Evolutionary conservation across 1,140 invertebrate species (phyloP).

Genomic region (Eumeta japonica): DNA sequence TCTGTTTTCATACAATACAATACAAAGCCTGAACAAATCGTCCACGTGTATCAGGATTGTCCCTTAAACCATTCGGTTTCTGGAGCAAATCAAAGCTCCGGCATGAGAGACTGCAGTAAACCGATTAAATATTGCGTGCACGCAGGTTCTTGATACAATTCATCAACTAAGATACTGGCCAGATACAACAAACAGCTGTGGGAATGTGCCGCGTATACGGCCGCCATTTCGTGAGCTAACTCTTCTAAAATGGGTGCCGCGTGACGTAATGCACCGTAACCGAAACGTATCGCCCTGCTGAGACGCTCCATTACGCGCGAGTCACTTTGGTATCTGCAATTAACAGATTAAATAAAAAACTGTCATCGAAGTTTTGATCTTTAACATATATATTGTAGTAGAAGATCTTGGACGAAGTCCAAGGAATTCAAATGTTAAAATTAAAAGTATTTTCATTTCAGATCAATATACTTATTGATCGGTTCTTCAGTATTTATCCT

Average conservation of each 20-base stretch:
- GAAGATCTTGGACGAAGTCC: too few relatives aligned
- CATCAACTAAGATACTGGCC: constrained; percentile 93
- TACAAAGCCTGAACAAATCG: constrained; percentile 89
- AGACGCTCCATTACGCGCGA: constrained; percentile 90
- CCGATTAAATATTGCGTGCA: constrained; percentile 75
- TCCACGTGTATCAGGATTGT: constrained; percentile 97
- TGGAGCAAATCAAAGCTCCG: constrained; percentile 80
- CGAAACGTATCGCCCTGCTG: constrained; percentile 87
- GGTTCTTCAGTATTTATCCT: too few relatives aligned
- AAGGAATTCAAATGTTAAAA: too few relatives aligned
- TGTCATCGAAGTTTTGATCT: too few relatives aligned
- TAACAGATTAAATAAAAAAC: too few relatives aligned
- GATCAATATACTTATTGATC: too few relatives aligned
- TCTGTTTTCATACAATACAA: too few relatives aligned
- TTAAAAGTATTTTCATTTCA: too few relatives aligned
- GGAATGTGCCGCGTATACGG: constrained; percentile 76
- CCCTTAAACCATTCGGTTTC: constrained; percentile 64
- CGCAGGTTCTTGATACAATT: constrained; percentile 73
- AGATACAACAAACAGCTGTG: constrained; percentile 96
- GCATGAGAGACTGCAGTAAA: constrained; percentile 89
- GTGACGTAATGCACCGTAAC: constrained; percentile 80
- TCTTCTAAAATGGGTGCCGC: constrained; percentile 75
- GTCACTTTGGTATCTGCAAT: constrained; percentile 77
- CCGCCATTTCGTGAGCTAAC: constrained; percentile 71
- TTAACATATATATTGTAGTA: too few relatives aligned